Base-by-base conservation (phyloP, 2,113 vertebrate species). In the Choloepus hoffmanni region DNA sequence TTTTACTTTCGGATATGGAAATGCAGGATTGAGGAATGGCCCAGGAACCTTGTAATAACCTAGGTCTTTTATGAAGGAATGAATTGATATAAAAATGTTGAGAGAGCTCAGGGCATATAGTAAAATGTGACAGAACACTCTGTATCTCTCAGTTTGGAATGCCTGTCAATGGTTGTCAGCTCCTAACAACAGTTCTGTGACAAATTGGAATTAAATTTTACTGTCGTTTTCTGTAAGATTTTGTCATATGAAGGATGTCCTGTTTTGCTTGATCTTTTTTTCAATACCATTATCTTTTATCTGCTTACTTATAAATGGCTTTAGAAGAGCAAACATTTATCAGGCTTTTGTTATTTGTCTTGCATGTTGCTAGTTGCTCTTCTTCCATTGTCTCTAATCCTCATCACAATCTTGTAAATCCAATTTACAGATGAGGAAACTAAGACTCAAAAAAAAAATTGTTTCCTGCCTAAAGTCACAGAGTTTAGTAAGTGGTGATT, bases 41-140 rank as follows among this genome's bases (percentile, higher is more conserved):
- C 74, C 13, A 43, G 87, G 65, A 82, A 50, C 43, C 82, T 58
- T 84, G 53, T 87, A 77, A 9, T 28, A 81, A 65, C 70, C 90
- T 96, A 33, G 63, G 19, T 94, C 79, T 63, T 93, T 98, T 97
- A 85, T 74, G 65, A 55, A 73, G 82, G 86, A 90, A 82, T 70
- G n/a, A 72, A 92, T 94, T 81, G 81, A 95, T 96, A 60, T 82
- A 90, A 89, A 24, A 60, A 76, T 97, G 85, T 89, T 96, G 43
- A 90, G 89, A 82, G 93, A 96, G n/a, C 83, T 86, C 58, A 76
- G 65, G 45, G 74, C 18, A 28, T 79, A 97, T 48, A 73, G 3
- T 95, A 92, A 97, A 96, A 96, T 91, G 85, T 94, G 81, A 92
- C 90, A 89, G 92, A 67, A 50, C 81, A 72, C 58, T 95, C 43